Evolutionary conservation across 53 echinoderm and acorn worm genomes (phyloP).

Genomic region (Apostichopus leukothele): DNA sequence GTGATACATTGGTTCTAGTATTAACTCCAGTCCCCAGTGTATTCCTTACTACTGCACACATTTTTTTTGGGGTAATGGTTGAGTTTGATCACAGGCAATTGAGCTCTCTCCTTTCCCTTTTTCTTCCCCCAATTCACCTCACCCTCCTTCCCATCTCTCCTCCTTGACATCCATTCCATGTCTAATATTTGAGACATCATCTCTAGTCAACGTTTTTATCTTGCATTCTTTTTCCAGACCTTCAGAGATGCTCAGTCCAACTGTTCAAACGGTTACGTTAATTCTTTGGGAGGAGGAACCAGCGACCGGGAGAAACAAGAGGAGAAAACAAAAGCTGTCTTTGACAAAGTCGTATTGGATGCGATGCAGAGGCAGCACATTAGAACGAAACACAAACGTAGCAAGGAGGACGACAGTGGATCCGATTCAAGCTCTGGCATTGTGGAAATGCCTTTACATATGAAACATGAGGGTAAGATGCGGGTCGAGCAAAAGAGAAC

Average conservation of each 20-base stretch:
- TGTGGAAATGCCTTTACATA: neutral
- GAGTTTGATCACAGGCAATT: no score
- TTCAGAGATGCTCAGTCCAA: conserved; percentile 10
- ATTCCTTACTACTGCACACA: no score
- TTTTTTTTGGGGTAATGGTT: no score
- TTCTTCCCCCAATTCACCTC: no score
- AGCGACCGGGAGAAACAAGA: conserved; percentile 57
- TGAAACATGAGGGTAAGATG: neutral
- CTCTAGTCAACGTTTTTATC: neutral
- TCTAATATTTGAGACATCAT: no score
- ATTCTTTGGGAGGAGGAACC: conserved; percentile 29
- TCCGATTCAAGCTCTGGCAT: conserved; percentile 61
- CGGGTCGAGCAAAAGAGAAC: neutral
- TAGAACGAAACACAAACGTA: conserved; percentile 49
- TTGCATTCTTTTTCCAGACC: conserved; percentile 2
- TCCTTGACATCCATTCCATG: no score
- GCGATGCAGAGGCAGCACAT: conserved; percentile 82
- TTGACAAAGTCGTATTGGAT: conserved; percentile 78
- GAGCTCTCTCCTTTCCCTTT: no score
- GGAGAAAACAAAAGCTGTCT: conserved; percentile 56
- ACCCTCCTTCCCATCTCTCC: no score
- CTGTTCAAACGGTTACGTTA: conserved; percentile 12
- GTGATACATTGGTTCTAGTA: no score
- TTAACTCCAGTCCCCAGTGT: no score
- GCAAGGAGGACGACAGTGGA: conserved; percentile 46